These are phyloP conservation scores for Choloepus hoffmanni DNA, from an alignment of 2,113 vertebrate species.

Conservation along the genomic window DNA sequence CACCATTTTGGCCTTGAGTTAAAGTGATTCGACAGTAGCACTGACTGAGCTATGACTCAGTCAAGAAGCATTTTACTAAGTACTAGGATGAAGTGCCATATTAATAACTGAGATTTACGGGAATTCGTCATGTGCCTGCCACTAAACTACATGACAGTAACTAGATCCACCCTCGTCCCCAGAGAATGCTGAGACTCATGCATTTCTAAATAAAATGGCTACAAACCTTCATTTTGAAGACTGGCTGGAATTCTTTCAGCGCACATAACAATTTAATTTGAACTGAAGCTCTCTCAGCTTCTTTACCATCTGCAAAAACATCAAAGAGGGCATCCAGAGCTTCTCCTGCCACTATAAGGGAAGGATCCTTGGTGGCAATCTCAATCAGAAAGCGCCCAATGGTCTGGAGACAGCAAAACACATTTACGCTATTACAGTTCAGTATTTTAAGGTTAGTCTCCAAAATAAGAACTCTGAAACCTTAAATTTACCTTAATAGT, in stretches of 20 bases:
- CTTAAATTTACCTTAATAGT: background rate
- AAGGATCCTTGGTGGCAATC: conserved; percentile 91
- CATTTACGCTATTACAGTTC: background rate
- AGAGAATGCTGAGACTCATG: accelerated
- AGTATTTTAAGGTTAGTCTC: background rate
- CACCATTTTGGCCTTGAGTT: background rate
- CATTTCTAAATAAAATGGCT: background rate
- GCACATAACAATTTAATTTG: conserved; percentile 91
- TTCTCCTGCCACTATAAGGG: conserved; percentile 95
- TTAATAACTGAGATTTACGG: background rate
- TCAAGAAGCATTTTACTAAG: background rate
- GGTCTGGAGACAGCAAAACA: conserved; percentile 86
- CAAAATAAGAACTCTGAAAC: background rate
- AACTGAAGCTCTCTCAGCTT: conserved; percentile 92
- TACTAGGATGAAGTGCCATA: background rate
- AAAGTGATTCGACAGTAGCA: background rate
- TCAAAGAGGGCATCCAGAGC: conserved; percentile 97
- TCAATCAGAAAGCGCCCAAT: conserved; percentile 95
- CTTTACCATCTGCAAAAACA: conserved; percentile 95
- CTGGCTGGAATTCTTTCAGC: conserved; percentile 94
- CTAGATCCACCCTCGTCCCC: background rate
- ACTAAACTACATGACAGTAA: background rate
- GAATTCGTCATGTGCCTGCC: background rate
- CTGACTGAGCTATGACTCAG: background rate
- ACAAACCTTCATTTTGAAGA: conserved; percentile 95